Conservation (phyloP, 2,113 vertebrate species). For the Limnothrissa miodon region DNA sequence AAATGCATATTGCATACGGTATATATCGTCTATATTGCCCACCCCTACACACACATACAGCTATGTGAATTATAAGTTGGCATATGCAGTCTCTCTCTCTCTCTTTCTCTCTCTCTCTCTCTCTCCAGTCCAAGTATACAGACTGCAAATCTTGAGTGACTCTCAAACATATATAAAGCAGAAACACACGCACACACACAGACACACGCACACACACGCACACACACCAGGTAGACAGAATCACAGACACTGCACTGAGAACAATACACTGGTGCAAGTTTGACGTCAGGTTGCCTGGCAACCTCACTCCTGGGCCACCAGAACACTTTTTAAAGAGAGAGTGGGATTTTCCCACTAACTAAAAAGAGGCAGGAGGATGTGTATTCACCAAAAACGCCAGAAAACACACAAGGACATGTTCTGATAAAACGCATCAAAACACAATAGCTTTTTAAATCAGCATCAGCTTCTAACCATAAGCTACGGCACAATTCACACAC, state of each 20-base stretch:
- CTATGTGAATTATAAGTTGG: too few relatives aligned
- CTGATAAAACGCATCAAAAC: neutral
- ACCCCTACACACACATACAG: too few relatives aligned
- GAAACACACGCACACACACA: constrained; percentile 7
- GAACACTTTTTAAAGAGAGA: constrained; percentile 58
- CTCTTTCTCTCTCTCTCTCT: neutral
- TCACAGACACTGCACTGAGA: constrained; percentile 33
- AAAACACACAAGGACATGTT: neutral
- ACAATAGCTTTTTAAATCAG: neutral
- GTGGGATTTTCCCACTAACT: constrained; percentile 74
- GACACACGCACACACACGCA: constrained; percentile 35
- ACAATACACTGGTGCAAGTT: constrained; percentile 61
- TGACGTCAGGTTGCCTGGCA: constrained; percentile 76
- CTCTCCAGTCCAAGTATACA: neutral
- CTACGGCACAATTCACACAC: too few relatives aligned
- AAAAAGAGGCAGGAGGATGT: constrained; percentile 25
- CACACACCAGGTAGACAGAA: constrained; percentile 34
- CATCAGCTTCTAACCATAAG: too few relatives aligned
- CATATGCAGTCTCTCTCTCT: too few relatives aligned
- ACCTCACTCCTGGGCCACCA: constrained; percentile 69
- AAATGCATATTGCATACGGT: too few relatives aligned
- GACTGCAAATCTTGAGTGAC: too few relatives aligned
- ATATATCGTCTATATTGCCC: too few relatives aligned
- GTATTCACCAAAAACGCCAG: neutral
- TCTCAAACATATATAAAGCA: neutral